Percentiles rank a stretch among this genome's conserved stretches.
Conservation (phyloP, 2,113 vertebrate genomes). For the Hemiscyllium ocellatum region DNA sequence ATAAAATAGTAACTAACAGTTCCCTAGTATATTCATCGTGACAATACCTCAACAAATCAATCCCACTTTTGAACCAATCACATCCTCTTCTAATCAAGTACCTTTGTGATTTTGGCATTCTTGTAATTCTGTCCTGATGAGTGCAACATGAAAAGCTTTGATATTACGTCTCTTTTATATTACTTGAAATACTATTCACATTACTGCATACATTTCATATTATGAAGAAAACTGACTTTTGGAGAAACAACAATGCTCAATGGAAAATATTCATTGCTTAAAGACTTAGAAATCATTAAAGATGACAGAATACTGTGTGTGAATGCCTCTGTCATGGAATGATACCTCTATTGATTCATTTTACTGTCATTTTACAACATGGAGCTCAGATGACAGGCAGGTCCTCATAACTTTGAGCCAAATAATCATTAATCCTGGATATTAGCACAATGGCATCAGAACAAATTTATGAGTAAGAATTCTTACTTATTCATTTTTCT, state of each 20-base stretch:
- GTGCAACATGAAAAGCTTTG: no score
- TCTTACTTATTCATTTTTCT: background rate
- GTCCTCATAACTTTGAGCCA: background rate
- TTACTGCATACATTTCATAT: background rate
- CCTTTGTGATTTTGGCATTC: no score
- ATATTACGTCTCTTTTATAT: no score
- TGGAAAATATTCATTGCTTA: background rate
- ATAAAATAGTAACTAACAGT: no score
- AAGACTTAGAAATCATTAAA: constrained; percentile 16
- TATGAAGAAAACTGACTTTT: background rate
- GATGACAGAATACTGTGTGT: background rate
- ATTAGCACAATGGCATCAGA: background rate
- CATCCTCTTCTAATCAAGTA: no score
- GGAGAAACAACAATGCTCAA: background rate
- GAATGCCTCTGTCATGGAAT: background rate
- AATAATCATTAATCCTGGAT: background rate
- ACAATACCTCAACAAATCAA: no score
- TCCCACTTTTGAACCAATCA: no score
- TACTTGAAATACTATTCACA: background rate
- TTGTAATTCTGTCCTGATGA: no score
- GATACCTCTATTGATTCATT: background rate
- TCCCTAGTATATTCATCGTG: no score
- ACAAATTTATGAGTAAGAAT: background rate
- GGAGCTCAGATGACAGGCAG: background rate
- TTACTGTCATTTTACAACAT: background rate